Base-by-base conservation (phyloP, 2,888 invertebrate species). In the Xylota sylvarum region DNA sequence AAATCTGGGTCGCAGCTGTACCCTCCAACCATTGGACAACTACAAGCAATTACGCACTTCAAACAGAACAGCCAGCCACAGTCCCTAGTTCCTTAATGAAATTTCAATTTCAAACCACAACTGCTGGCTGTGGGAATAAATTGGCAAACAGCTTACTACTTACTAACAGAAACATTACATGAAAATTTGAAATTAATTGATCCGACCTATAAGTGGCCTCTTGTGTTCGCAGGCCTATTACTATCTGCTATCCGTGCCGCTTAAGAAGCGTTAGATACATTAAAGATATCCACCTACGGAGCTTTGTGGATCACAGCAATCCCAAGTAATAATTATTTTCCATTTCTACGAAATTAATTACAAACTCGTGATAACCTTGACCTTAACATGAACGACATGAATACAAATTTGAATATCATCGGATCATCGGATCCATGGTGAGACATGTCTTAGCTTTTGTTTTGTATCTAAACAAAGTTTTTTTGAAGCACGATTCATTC, bases 321-420 rank as follows among this genome's bases (percentile, higher is more conserved):
- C 37, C 43, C 30, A 1, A 23, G 40, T 5, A 14, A 27, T 27
- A 23, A 43, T 62, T 62, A 62, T 62, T 56, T 56, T 56, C 56
- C 46, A 46, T 60, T 62, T 60, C 73, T 48, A 12, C 48, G 72
- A 50, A n/a, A 60, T 60, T 72, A 72, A 73, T 73, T 62, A 62
- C 37, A 48, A 60, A 30, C 35, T 72, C 73, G 73, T 73, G 73
- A 52, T 19, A 73, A 40, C 73, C 73, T 73, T 73, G 73, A 73
- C 60, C 73, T 40, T 48, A 62, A 17, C 60, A 40, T 62, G 62
- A 50, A 50, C 73, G 50, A 62, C 62, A 52, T 50, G 50, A 73
- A 40, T 48, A 30, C 17, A 60, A 52, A 52, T 73, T 50, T 73
- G 52, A 73, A 62, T 73, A 73, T 52, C 73, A 73, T 27, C n/a